Evolutionary conservation across 2,113 vertebrate genomes (phyloP).

Genomic region (Ancistrus triradiatus): DNA sequence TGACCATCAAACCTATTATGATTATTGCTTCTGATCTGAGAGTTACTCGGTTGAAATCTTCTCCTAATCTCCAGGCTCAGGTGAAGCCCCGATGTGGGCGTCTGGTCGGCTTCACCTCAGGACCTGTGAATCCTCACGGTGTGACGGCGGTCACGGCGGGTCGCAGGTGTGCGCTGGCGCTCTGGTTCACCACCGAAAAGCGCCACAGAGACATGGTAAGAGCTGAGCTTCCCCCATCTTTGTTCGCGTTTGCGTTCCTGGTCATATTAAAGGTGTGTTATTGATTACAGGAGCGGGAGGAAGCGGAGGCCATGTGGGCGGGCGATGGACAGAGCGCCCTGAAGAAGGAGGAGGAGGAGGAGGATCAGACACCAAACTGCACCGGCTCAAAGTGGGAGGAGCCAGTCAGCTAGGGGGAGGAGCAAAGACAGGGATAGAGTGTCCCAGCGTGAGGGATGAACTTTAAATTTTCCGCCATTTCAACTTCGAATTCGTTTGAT

Average conservation of each 20-base stretch:
- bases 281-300: conserved; percentile 65
- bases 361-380: conserved; percentile 31
- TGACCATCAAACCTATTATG: too few relatives aligned
- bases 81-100: conserved; percentile 87
- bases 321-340: conserved; percentile 54
- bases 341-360: conserved; percentile 49
- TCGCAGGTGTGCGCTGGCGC: conserved; percentile 80
- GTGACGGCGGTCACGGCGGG: conserved; percentile 84
- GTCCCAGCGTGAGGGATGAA: conserved; percentile 61
- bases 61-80: conserved; percentile 69
- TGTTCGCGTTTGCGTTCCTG: background rate
- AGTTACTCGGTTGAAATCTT: too few relatives aligned
- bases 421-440: conserved; percentile 58
- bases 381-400: conserved; percentile 56
- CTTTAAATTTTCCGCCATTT: conserved; percentile 50
- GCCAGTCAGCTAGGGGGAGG: conserved; percentile 54
- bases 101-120: conserved; percentile 87
- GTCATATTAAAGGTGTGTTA: too few relatives aligned
- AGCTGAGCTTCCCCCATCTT: background rate
- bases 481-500: background rate
- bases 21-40: too few relatives aligned
- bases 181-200: conserved; percentile 89
- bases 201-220: conserved; percentile 88
- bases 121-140: conserved; percentile 87
- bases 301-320: conserved; percentile 65